Conservation (phyloP, 92 coral and sea anemone species). For the Parazoanthus swiftii region DNA sequence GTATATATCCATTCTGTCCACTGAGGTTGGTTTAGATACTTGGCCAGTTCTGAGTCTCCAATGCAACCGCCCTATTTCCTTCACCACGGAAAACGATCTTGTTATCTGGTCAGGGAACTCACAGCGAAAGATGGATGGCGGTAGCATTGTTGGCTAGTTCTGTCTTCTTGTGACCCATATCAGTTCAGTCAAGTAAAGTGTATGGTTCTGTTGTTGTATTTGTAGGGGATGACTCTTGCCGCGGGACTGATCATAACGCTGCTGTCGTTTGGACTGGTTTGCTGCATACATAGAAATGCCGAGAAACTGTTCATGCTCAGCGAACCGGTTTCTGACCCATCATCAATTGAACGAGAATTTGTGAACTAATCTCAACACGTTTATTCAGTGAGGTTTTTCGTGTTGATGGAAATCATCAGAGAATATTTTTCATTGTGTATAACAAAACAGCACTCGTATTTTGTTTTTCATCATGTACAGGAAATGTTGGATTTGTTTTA, state of each 20-base stretch:
- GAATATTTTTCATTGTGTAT: neutral
- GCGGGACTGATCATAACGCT: conserved; percentile 84
- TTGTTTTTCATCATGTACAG: neutral
- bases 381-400: neutral
- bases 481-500: too few species aligned
- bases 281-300: conserved; percentile 80
- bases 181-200: neutral
- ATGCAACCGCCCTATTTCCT: too few species aligned
- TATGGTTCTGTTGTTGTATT: neutral
- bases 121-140: too few species aligned
- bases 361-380: conserved; percentile 4
- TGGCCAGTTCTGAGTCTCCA: too few species aligned
- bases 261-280: conserved; percentile 70
- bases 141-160: too few species aligned
- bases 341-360: conserved; percentile 11
- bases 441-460: neutral
- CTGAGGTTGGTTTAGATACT: neutral
- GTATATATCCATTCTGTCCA: neutral
- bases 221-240: conserved; percentile 75
- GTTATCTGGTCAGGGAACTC: too few species aligned
- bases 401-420: neutral
- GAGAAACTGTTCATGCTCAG: conserved; percentile 71
- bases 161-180: too few species aligned
- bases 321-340: conserved; percentile 25
- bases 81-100: too few species aligned